Evolutionary conservation across 2,113 vertebrate species (phyloP), one percentile per base, ranked within the genome.

Genomic region (Chlamydotis undulata): DNA sequence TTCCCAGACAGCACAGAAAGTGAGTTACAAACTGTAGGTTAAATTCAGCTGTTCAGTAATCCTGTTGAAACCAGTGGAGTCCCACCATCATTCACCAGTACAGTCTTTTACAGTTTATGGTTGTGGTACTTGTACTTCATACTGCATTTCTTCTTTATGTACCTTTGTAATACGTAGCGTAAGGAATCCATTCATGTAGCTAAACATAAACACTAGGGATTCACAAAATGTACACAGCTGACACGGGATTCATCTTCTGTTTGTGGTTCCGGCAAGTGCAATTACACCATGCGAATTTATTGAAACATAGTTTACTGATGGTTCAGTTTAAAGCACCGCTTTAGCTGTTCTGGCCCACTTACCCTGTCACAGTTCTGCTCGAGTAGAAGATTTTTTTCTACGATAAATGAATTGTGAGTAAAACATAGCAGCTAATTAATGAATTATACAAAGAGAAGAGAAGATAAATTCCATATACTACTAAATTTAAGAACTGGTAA

Each of bases 101-200:
- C 14, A 14, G 7, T 37, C 43, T 47, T 26, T 16, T 8, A 13
- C 23, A 10, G 16, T 28, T 21, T 9, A 9, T 29, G 47, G 25
- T 11, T 47, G 12, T 37, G 43, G 56, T 43, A 45, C 25, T 47
- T 74, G 22, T 35, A 47, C 45, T 77, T 70, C 52, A 19, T n/a
- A 41, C 15, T 22, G 23, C 19, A 14, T 71, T 73, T 60, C 33
- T 17, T 81, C 52, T 73, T 37, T 35, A 25, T 9, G 4, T 39
- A 29, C 14, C 10, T 56, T 50, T 57, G 35, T 50, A n/a, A 57
- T 22, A 28, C 0, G 0, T 57, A 1, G 1, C 26, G 43, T n/a
- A 49, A 1, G 7, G 33, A 57, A 71, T 47, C 26, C 25, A 3
- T 26, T 52, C 53, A 15, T 6, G 11, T 71, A 12, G 13, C 35